A percentile compares a stretch with the other conserved stretches of the same genome.
Conservation (phyloP, 92 coral and sea anemone species). For the Pocillopora meandrina region DNA sequence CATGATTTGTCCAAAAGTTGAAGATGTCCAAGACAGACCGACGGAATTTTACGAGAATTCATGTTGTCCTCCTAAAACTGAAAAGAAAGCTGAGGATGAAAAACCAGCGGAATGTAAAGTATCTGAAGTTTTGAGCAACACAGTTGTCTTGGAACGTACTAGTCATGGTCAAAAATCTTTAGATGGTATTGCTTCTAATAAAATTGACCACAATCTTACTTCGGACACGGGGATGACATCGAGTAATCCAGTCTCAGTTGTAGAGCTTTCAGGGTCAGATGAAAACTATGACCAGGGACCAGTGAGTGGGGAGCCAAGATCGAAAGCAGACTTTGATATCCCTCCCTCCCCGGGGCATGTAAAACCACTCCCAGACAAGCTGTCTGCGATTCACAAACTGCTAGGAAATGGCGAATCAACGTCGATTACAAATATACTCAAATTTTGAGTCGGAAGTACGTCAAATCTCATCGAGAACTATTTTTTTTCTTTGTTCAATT, state of each 20-base stretch:
- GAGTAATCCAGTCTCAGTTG: background rate
- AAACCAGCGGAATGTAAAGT: too few species aligned
- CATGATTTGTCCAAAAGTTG: too few species aligned
- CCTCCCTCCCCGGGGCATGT: constrained; percentile 74
- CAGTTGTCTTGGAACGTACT: background rate
- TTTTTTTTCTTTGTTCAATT: too few species aligned
- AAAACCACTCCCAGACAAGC: constrained; percentile 43
- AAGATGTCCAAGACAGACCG: too few species aligned
- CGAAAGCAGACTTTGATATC: constrained; percentile 21
- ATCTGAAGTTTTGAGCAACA: background rate
- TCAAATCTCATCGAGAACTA: too few species aligned
- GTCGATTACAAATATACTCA: background rate
- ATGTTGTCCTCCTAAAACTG: background rate
- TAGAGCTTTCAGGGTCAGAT: background rate
- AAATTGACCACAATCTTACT: background rate
- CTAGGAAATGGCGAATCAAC: constrained; percentile 34
- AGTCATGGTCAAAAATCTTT: background rate
- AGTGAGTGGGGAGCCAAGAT: background rate
- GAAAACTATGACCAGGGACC: background rate
- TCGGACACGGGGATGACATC: background rate
- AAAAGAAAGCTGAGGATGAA: background rate
- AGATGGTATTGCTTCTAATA: background rate
- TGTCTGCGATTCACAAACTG: constrained; percentile 36
- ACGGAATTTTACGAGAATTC: background rate
- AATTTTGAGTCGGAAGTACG: constrained; percentile 5